Conservation (phyloP, 2,113 vertebrate genomes). For the Gallinago paraguaiae region DNA sequence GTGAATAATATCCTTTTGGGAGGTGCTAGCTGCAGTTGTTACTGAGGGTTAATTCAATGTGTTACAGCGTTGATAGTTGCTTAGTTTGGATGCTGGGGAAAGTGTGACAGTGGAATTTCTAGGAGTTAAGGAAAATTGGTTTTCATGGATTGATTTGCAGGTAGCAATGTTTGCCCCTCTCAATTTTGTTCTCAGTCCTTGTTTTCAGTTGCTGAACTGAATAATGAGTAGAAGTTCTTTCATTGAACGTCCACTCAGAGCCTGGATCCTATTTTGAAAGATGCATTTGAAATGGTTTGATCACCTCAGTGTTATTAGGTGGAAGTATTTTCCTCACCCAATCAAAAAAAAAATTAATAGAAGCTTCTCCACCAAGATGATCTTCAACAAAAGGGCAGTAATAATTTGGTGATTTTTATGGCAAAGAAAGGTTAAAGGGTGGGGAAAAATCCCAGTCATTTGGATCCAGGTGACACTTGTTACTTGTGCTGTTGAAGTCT, state of each 20-base stretch:
- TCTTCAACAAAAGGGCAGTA: not conserved
- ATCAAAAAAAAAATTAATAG: not conserved
- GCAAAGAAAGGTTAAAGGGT: not conserved
- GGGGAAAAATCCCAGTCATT: fast-evolving
- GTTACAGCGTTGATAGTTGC: not conserved
- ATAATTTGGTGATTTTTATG: not conserved
- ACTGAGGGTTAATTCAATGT: not conserved
- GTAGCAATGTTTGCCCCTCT: not conserved
- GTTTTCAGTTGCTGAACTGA: not conserved
- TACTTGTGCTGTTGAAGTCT: not conserved
- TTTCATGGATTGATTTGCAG: not conserved
- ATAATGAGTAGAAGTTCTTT: not conserved
- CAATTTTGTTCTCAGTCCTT: not conserved
- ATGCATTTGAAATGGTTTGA: not conserved
- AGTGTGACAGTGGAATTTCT: not conserved
- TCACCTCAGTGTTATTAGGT: not conserved
- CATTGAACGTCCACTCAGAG: not conserved
- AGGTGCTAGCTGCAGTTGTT: not conserved
- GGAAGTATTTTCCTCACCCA: not conserved
- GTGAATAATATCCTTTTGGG: not conserved
- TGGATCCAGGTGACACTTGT: not conserved
- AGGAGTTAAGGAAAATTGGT: not conserved
- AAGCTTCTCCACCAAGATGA: not conserved
- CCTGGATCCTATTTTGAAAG: not conserved
- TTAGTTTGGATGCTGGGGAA: not conserved